Conservation (phyloP, 2,888 invertebrate genomes). For the Spatulosminthurus flaviceps region DNA sequence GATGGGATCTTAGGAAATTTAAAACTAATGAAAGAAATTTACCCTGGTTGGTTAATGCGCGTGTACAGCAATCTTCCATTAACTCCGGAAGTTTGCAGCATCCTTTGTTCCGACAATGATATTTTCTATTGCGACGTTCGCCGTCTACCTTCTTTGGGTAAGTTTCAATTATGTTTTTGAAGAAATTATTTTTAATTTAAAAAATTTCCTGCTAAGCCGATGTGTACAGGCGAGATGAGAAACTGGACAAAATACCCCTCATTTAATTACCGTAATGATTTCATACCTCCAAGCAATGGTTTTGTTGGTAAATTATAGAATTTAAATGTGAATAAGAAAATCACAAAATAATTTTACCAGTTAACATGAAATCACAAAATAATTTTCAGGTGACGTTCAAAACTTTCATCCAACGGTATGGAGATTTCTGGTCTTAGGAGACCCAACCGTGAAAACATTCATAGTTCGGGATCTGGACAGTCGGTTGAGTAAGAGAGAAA, state of each 20-base stretch:
- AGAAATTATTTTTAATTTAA: no score
- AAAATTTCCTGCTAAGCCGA: no score
- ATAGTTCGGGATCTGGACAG: conserved; percentile 31
- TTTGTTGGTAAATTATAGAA: no score
- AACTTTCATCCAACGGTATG: neutral
- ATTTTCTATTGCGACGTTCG: neutral
- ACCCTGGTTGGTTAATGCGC: neutral
- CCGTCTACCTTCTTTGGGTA: neutral
- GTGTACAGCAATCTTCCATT: neutral
- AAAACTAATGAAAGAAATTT: neutral
- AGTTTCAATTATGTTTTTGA: neutral
- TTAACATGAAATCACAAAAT: neutral
- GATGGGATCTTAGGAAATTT: neutral
- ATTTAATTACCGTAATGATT: no score
- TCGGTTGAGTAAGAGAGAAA: neutral
- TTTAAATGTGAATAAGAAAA: no score
- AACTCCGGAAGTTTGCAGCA: neutral
- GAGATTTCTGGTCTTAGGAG: conserved; percentile 1
- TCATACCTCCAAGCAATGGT: no score
- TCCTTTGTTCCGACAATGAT: neutral
- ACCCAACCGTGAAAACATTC: conserved; percentile 5
- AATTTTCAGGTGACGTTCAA: neutral
- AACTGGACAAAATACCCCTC: no score
- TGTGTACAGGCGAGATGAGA: no score
- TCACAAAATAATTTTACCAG: neutral